phyloP scores from a whole-genome alignment of 2,888 invertebrate genomes.

The Tipula helvola region DNA sequence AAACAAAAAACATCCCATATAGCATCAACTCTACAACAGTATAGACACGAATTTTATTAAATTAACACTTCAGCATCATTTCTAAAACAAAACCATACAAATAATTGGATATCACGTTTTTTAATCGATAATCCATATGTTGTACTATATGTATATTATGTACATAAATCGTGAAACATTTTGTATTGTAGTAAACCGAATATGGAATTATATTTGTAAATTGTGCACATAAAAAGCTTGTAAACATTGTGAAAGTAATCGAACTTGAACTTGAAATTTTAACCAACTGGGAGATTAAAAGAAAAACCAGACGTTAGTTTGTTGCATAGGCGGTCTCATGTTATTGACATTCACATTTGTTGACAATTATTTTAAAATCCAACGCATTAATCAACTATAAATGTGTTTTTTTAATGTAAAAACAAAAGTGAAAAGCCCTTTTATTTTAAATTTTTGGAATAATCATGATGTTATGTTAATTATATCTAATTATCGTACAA shows the following conservation, averaged over 20 bases:
- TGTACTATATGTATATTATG: not conserved
- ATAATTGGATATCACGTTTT: not conserved
- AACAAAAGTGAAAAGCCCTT: not conserved
- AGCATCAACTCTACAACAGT: not conserved
- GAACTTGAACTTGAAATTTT: not conserved
- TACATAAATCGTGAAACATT: not conserved
- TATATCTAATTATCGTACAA: not conserved
- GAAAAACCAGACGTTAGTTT: not conserved
- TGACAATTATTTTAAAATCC: not conserved
- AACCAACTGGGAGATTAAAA: not conserved
- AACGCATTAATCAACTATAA: not conserved
- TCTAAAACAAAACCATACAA: not conserved
- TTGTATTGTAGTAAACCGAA: not conserved
- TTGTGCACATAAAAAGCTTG: not conserved
- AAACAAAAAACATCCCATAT: not conserved
- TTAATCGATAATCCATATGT: not conserved
- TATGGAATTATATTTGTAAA: not conserved
- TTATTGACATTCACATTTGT: not conserved
- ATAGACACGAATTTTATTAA: not conserved
- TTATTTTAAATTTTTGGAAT: not conserved
- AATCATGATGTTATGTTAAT: not conserved
- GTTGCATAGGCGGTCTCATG: not conserved
- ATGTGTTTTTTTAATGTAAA: not conserved
- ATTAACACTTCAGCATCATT: not conserved
- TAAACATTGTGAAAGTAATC: not conserved